Base-by-base conservation (phyloP, 2,113 vertebrate genomes). In the Pygoscelis antarcticus region DNA sequence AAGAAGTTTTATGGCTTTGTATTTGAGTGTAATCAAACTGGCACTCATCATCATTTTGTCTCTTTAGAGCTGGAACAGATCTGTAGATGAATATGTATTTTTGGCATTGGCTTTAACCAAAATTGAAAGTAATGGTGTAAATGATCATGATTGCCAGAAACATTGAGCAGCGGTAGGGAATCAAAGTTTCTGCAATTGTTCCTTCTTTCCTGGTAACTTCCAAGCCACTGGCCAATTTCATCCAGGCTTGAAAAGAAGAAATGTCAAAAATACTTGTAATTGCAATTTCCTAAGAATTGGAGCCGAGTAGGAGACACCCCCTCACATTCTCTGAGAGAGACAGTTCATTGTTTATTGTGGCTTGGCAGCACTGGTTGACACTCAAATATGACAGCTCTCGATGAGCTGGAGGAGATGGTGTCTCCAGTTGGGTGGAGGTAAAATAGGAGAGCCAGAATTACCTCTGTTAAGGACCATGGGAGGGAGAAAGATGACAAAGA, bases 211-310 rank as follows among this genome's bases (percentile, higher is more conserved):
- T 78, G 32, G 13, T 78, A 84, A 83, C 55, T 89, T 92, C 32
- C 38, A 71, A 96, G 64, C 34, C 10, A 6, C 40, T 70, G 80
- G 68, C 46, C 55, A 46, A 51, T 94, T 92, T 78, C 42, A 89
- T 75, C 34, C 55, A 60, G 77, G 51, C 74, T 91, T 89, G 83
- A 81, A 78, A 90, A 94, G 85, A 75, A 57, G 62, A 87, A 93
- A 90, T 91, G 83, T 95, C 49, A 95, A 95, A 95, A 84, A 74
- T 95, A 96, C 88, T 83, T 94, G 51, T 69, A 72, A 83, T 65
- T 86, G 75, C 46, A 66, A 38, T 90, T 65, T 34, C 38, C 1
- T 57, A 52, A 83, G 85, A 72, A 69, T 38, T 78, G 77, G 76
- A 92, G 65, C 22, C 0, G 4, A 87, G 83, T 74, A 27, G 86